These are phyloP conservation scores for Pseudorectes ferrugineus DNA, from an alignment of 2,113 vertebrate species.

Conservation along the genomic window DNA sequence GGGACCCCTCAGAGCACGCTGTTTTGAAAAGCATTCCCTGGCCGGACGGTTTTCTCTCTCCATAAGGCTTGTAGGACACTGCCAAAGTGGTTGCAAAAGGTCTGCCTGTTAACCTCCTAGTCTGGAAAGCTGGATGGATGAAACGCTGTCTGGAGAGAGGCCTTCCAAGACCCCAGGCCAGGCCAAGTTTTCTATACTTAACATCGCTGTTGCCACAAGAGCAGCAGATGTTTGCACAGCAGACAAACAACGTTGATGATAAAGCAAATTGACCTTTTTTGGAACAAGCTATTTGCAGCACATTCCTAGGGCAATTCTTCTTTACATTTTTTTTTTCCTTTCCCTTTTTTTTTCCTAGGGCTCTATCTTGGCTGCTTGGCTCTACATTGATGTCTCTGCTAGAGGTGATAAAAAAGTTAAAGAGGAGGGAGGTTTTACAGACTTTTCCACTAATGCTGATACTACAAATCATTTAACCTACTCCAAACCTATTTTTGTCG, in stretches of 20 bases:
- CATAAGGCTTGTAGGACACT: fast-evolving
- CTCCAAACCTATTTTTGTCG: neutral
- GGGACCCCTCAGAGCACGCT: neutral
- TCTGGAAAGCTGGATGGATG: neutral
- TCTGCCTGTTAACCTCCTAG: neutral
- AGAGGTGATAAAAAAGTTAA: neutral
- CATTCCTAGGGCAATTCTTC: neutral
- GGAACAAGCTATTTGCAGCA: neutral
- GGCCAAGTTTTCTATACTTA: neutral
- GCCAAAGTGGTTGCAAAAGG: neutral
- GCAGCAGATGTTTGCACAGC: slow-evolving; percentile 36
- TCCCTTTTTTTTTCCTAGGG: neutral
- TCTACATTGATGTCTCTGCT: neutral
- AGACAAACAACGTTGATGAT: slow-evolving; percentile 27
- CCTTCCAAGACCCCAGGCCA: slow-evolving; percentile 1
- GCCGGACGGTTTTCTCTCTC: neutral
- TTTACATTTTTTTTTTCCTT: neutral
- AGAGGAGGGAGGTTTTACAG: neutral
- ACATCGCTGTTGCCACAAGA: slow-evolving; percentile 4
- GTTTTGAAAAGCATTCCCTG: neutral
- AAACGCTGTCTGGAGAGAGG: neutral
- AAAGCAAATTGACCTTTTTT: slow-evolving; percentile 42
- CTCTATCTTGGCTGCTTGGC: neutral
- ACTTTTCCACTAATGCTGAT: neutral
- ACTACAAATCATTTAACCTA: neutral